These are phyloP conservation scores for Champsocephalus esox DNA, from an alignment of 2,797 vertebrate genomes.

Conservation along the genomic window DNA sequence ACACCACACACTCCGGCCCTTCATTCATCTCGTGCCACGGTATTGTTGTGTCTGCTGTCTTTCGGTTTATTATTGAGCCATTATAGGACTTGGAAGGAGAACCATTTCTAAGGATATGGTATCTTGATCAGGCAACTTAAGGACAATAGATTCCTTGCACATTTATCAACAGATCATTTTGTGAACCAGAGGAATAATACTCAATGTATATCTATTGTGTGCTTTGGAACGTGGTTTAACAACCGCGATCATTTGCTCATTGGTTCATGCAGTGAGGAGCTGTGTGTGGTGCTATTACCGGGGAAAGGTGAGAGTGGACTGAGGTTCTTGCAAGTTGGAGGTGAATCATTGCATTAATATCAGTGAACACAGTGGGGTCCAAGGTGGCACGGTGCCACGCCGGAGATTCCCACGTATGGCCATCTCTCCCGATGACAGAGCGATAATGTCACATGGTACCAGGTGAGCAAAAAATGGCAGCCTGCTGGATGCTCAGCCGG, in stretches of 20 bases:
- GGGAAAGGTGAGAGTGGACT: slow-evolving; percentile 38
- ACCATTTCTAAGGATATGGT: slow-evolving; percentile 71
- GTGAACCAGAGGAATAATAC: slow-evolving; percentile 7
- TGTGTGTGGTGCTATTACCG: slow-evolving; percentile 5
- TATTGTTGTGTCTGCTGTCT: slow-evolving; percentile 75
- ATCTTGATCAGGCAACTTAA: slow-evolving; percentile 74
- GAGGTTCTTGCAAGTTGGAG: slow-evolving; percentile 51
- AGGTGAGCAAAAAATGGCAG: slow-evolving; percentile 84
- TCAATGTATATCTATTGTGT: not conserved
- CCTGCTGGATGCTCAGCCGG: slow-evolving; percentile 83
- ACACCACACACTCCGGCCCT: slow-evolving; percentile 75
- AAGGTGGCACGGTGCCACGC: slow-evolving; percentile 69
- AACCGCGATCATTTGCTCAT: slow-evolving; percentile 1
- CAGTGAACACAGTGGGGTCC: slow-evolving; percentile 64
- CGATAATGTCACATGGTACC: slow-evolving; percentile 80
- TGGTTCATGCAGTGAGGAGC: slow-evolving; percentile 22
- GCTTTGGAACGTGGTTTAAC: slow-evolving; percentile 14
- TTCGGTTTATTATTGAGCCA: slow-evolving; percentile 73
- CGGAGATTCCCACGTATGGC: slow-evolving; percentile 66
- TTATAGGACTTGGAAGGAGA: slow-evolving; percentile 74
- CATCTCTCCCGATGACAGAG: slow-evolving; percentile 79
- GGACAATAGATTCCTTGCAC: slow-evolving; percentile 51
- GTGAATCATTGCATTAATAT: slow-evolving; percentile 70
- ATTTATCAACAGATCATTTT: slow-evolving; percentile 46
- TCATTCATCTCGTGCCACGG: slow-evolving; percentile 76